These are phyloP conservation scores for Himantopus leucocephalus DNA, from an alignment of 2,113 vertebrate species.

Conservation along the genomic window DNA sequence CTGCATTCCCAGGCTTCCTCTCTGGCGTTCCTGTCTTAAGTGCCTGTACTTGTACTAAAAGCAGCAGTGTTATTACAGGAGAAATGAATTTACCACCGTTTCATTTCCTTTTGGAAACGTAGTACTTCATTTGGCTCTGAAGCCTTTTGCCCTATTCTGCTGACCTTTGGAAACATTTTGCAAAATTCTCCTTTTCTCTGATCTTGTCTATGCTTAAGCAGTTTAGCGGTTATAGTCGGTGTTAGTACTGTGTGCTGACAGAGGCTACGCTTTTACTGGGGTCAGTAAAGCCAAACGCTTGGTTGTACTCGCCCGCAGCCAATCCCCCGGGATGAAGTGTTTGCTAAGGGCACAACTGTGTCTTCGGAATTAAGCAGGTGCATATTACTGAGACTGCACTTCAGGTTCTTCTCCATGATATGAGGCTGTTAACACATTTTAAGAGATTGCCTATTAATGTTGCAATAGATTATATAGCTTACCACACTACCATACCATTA, in stretches of 20 bases:
- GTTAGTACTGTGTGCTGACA: neutral
- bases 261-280: neutral
- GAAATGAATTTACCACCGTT: neutral
- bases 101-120: neutral
- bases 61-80: neutral
- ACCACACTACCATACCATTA: slow-evolving; percentile 11
- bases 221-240: accelerated
- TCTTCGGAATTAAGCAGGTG: neutral
- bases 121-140: neutral
- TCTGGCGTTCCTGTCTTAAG: neutral
- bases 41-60: neutral
- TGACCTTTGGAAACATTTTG: neutral
- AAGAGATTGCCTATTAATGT: slow-evolving; percentile 33
- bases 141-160: neutral
- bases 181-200: neutral
- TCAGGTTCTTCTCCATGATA: neutral
- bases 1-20: neutral
- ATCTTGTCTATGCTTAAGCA: accelerated
- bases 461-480: slow-evolving; percentile 44
- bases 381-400: neutral
- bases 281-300: neutral
- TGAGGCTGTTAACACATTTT: neutral
- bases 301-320: neutral
- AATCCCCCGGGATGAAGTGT: neutral
- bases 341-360: neutral